Percentiles rank a stretch among this genome's conserved stretches.
These are phyloP conservation scores for Tetrao urogallus DNA, from an alignment of 2,113 vertebrate species.

Conservation along the genomic window DNA sequence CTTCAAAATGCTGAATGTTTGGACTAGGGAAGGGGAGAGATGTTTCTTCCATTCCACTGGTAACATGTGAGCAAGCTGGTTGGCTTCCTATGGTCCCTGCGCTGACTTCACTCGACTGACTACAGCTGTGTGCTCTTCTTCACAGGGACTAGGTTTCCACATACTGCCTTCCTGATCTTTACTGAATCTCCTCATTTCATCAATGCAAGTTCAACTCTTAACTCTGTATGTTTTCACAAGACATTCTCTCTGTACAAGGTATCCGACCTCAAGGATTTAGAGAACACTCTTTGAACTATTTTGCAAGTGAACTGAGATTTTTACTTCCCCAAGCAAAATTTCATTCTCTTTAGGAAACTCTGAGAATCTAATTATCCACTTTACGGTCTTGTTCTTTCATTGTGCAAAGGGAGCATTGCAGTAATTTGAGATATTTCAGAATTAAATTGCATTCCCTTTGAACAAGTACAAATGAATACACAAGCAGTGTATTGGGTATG, in stretches of 20 bases:
- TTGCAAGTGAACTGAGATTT: not conserved
- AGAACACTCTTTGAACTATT: not conserved
- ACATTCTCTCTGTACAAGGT: not conserved
- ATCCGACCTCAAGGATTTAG: not conserved
- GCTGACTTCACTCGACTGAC: not conserved
- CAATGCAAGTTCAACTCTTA: not conserved
- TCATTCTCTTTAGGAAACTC: not conserved
- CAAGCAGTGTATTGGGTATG: not conserved
- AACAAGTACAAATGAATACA: conserved; percentile 4
- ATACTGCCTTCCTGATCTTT: not conserved
- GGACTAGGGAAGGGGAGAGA: not conserved
- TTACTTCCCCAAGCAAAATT: not conserved
- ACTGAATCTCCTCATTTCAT: not conserved
- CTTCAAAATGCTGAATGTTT: not conserved
- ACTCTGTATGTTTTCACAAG: not conserved
- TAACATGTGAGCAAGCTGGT: not conserved
- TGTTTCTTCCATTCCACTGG: not conserved
- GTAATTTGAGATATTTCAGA: conserved; percentile 13
- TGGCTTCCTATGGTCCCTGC: not conserved
- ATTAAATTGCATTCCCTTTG: conserved; percentile 28
- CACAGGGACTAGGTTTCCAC: not conserved
- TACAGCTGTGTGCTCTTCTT: conserved; percentile 17
- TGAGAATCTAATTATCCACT: not conserved
- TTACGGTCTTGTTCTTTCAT: not conserved
- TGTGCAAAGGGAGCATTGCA: not conserved